Evolutionary conservation across 2,888 invertebrate genomes (phyloP), one percentile per base, ranked within the genome.

Genomic region (Temnothorax ravouxi): DNA sequence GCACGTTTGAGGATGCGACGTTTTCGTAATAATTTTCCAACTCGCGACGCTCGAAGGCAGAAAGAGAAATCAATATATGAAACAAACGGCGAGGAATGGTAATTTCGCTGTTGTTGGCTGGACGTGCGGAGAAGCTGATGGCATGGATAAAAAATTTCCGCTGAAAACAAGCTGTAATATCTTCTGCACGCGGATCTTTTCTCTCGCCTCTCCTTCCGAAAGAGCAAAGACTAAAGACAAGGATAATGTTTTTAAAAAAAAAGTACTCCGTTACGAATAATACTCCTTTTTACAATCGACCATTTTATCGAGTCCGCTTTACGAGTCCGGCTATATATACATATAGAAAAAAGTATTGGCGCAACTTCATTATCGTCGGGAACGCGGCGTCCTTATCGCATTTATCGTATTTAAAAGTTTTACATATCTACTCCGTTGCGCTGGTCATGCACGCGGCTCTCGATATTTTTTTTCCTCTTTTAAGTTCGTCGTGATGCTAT

Each of bases 141-240:
- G n/a, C 9, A 74, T n/a, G n/a, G 87, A 87, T 88, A 88, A 87
- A 89, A 88, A 85, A 75, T 86, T 88, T 88, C 84, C 87, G 44
- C 54, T 81, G 62, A 83, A 85, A 86, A 88, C 66, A 84, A 85
- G 47, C 59, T 67, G 71, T 81, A 29, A 29, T 29, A 83, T 72
- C 64, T 67, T 83, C 64, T 9, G 13, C 13, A 2, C 3, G 9
- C 3, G 11, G 4, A 1, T 29, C n/a, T 62, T 6, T 6, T n/a
- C 15, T 47, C 34, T 34, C 61, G 1, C 29, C 41, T 66, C 9
- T 67, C 18, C 4, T 50, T 47, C 1, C 5, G 1, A 47, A 47
- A 15, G 11, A 29, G 11, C 21, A 29, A 61, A 74, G 66, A 38
- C 34, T 15, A 29, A 44, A 74, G 66, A 25, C 34, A 4, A 25